Evolutionary conservation across 2,888 invertebrate genomes (phyloP), one percentile per base, ranked within the genome.

Genomic region (Acanthopleura granulata): DNA sequence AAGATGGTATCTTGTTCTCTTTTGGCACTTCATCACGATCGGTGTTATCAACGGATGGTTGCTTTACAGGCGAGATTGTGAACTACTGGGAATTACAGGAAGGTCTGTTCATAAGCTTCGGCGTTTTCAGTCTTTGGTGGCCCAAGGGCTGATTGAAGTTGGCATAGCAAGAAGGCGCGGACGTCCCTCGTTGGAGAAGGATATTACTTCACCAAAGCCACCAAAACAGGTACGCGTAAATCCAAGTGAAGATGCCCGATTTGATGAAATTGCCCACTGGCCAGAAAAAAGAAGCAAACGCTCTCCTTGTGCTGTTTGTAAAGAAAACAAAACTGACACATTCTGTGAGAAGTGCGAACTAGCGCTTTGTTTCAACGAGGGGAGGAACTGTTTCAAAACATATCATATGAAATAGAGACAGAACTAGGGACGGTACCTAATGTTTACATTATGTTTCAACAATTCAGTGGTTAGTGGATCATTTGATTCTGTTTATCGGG

Each of bases 261-360:
- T 69, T 12, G 69, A 69, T 14, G 6, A 69, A 12, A 4, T 69
- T 14, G 69, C 69, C 6, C 69, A 69, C 6, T 69, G 69, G 69
- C 69, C 69, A 4, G 69, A 6, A 14, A 69, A 69, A 12, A 12
- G 14, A 12, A 18, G 6, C 3, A 3, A 69, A 3, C 57, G 73
- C 50, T 29, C 51, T 62, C 73, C 66, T 27, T 73, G 75, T 40
- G 49, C 73, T 66, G 51, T 75, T 22, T 75, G 75, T 66, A 72
- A 69, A 12, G 57, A 72, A 14, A 40, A 40, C 49, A 75, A 73
- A 73, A 75, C 69, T 50, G 73, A 75, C 25, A 73, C 6, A 29
- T 30, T 49, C 49, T 75, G 75, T 73, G 62, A 72, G 62, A 75
- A 75, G 73, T 75, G 75, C 73, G 73, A 73, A 40, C 69, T 75